Conservation (phyloP, 2,888 invertebrate species). For the Seladonia tumulorum region DNA sequence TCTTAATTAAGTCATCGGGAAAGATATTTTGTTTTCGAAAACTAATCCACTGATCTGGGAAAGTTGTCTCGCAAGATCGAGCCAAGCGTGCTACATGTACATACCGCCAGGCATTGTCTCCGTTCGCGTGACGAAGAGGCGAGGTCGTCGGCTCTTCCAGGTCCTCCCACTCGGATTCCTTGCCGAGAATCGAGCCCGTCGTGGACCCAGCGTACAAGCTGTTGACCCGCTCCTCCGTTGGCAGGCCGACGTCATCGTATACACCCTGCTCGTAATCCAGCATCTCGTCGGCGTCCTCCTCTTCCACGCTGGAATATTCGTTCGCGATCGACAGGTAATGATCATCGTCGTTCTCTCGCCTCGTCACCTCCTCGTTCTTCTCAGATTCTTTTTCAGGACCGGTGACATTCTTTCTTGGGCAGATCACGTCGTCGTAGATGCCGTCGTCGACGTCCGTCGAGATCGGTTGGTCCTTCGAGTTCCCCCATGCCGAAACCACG, state of each 20-base stretch:
- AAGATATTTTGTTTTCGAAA: too few relatives aligned
- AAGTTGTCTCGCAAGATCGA: neutral
- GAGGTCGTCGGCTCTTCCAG: conserved; percentile 71
- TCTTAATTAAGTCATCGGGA: neutral
- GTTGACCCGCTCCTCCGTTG: conserved; percentile 79
- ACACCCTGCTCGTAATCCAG: conserved; percentile 67
- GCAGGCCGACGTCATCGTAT: conserved; percentile 78
- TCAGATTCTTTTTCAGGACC: neutral
- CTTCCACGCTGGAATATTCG: conserved; percentile 75
- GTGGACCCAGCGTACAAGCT: conserved; percentile 80
- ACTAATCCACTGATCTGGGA: neutral
- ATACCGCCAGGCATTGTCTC: conserved; percentile 55
- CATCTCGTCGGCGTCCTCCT: conserved; percentile 44
- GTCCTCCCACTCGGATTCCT: conserved; percentile 82
- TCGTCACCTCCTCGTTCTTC: neutral
- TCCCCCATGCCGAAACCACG: neutral
- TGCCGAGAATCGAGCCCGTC: conserved; percentile 70
- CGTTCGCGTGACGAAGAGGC: conserved; percentile 14
- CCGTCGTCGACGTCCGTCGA: conserved; percentile 49
- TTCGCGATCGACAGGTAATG: conserved; percentile 67
- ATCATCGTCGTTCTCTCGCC: conserved; percentile 40
- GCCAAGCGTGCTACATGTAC: neutral
- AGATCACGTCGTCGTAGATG: conserved; percentile 67
- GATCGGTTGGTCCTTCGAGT: neutral
- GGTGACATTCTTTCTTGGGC: neutral